These are phyloP conservation scores for Potamarius usumacintae DNA, from an alignment of 2,113 vertebrate species.

Conservation along the genomic window DNA sequence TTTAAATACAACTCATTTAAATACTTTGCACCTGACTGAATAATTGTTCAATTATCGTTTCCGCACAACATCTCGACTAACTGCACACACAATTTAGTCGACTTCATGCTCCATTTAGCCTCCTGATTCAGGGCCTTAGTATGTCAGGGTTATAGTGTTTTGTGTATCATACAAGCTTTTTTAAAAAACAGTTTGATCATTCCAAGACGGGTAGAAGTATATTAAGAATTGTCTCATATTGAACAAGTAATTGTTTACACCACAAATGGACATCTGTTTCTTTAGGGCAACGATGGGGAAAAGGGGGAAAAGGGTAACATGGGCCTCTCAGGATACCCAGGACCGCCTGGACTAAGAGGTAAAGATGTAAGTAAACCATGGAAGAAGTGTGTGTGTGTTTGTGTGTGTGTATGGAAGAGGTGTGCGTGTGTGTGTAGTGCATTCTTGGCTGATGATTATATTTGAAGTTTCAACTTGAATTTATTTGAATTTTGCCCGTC, in stretches of 20 bases:
- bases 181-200: background rate
- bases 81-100: background rate
- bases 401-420: constrained; percentile 1
- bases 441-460: background rate
- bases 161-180: background rate
- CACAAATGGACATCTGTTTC: constrained; percentile 21
- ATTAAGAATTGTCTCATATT: background rate
- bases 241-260: background rate
- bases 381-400: constrained; percentile 34
- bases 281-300: constrained; percentile 76
- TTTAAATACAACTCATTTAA: background rate
- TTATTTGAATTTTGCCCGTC: background rate
- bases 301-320: constrained; percentile 77
- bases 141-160: background rate
- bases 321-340: constrained; percentile 74
- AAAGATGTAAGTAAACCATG: constrained; percentile 87
- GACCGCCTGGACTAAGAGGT: constrained; percentile 84
- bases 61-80: background rate
- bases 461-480: background rate
- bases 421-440: background rate
- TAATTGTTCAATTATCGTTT: background rate
- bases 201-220: background rate
- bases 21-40: background rate
- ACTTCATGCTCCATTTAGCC: background rate
- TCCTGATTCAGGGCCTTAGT: background rate